Conservation (phyloP, 2,797 vertebrate genomes). For the Acrossocheilus fasciatus region DNA sequence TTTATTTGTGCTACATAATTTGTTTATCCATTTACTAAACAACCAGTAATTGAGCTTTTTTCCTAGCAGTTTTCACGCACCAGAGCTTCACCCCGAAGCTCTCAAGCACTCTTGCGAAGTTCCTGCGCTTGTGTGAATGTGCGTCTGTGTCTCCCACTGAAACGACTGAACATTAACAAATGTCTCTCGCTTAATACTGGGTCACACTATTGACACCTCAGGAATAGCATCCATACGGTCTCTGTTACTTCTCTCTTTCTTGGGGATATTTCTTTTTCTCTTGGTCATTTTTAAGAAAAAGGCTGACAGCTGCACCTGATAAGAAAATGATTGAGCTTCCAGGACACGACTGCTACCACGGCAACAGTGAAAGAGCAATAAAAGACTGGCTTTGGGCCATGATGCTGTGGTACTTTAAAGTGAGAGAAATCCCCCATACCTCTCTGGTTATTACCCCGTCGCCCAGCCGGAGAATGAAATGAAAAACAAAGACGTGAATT, state of each 20-base stretch:
- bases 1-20: constrained; percentile 28
- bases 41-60: not conserved
- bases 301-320: constrained; percentile 58
- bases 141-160: not conserved
- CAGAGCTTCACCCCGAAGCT: not conserved
- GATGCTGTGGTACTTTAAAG: constrained; percentile 52
- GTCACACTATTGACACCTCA: constrained; percentile 43
- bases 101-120: not conserved
- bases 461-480: constrained; percentile 60
- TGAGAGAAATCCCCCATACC: constrained; percentile 68
- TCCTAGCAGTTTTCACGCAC: not conserved
- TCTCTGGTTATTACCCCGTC: constrained; percentile 59
- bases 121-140: not conserved
- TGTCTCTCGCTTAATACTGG: constrained; percentile 19
- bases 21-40: constrained; percentile 15
- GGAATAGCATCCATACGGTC: constrained; percentile 25
- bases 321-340: constrained; percentile 60
- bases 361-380: constrained; percentile 61
- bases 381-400: constrained; percentile 60
- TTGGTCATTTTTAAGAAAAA: constrained; percentile 48
- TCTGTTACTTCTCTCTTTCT: constrained; percentile 20
- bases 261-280: constrained; percentile 42
- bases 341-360: constrained; percentile 58
- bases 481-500: constrained; percentile 67
- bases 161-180: constrained; percentile 30